Percentiles rank a stretch among this genome's conserved stretches.
These are phyloP conservation scores for Trachythela sp. DNA, from an alignment of 64 coral and sea anemone genomes.

Conservation along the genomic window DNA sequence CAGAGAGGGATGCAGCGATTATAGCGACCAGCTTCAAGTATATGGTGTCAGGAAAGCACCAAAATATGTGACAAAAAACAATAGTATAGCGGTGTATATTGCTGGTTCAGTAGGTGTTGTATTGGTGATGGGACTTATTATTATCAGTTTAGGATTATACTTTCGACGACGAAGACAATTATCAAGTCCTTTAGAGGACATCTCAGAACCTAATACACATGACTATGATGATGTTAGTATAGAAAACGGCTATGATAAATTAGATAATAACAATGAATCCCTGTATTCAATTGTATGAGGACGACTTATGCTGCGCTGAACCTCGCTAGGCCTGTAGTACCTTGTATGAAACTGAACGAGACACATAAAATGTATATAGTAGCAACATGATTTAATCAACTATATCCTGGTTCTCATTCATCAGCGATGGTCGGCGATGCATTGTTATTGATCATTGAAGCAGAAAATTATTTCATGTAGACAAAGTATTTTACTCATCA, in stretches of 20 bases:
- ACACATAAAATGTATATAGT: too few relatives aligned
- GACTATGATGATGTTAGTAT: neutral
- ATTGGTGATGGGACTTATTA: neutral
- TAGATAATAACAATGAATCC: neutral
- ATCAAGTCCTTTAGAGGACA: neutral
- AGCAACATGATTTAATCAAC: too few relatives aligned
- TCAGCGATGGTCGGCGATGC: too few relatives aligned
- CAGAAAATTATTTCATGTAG: too few relatives aligned
- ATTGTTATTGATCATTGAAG: too few relatives aligned
- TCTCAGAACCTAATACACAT: neutral
- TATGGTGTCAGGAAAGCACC: neutral
- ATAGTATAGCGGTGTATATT: neutral
- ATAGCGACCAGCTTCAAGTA: neutral
- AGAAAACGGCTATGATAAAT: neutral
- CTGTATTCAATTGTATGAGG: neutral
- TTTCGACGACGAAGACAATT: neutral
- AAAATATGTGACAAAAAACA: neutral
- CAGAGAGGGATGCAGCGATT: neutral
- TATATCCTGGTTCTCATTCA: too few relatives aligned
- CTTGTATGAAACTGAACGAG: too few relatives aligned
- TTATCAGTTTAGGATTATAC: neutral
- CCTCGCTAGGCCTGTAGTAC: too few relatives aligned
- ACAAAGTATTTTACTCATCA: too few relatives aligned
- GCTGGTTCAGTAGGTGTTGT: neutral
- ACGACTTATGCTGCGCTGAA: too few relatives aligned